phyloP scores from a whole-genome alignment of 2,888 invertebrate species.

The Leptura quadrifasciata region DNA sequence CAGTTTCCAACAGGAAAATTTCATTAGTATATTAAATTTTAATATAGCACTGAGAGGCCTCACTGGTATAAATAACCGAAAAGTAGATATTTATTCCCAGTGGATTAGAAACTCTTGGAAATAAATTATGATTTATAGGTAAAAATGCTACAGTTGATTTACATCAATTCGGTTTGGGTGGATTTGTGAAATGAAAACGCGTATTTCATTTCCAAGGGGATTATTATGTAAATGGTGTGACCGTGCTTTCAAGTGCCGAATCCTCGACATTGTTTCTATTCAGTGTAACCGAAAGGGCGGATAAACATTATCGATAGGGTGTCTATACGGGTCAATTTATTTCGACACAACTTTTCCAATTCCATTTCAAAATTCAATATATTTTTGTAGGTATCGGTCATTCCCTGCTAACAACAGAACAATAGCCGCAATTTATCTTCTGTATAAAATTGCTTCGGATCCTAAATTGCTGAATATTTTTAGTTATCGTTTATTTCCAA shows the following conservation, averaged over 20 bases:
- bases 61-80: slow-evolving; percentile 37
- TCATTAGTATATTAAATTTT: slow-evolving; percentile 35
- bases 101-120: slow-evolving; percentile 19
- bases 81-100: slow-evolving; percentile 33
- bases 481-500: background rate
- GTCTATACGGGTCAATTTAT: slow-evolving; percentile 21
- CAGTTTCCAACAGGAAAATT: background rate
- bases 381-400: background rate
- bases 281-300: slow-evolving; percentile 32
- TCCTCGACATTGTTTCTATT: slow-evolving; percentile 42
- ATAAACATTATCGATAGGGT: slow-evolving; percentile 34
- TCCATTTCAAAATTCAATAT: slow-evolving; percentile 24
- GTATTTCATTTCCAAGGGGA: slow-evolving; percentile 43
- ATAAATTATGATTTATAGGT: slow-evolving; percentile 39
- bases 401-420: slow-evolving; percentile 2
- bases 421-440: background rate
- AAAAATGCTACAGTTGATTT: slow-evolving; percentile 39
- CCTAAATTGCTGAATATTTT: background rate
- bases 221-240: slow-evolving; percentile 43
- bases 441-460: background rate
- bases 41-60: slow-evolving; percentile 10
- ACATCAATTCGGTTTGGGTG: slow-evolving; percentile 27
- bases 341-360: slow-evolving; percentile 23
- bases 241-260: slow-evolving; percentile 35
- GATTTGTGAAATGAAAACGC: slow-evolving; percentile 41